phyloP scores from a whole-genome alignment of 2,113 vertebrate species.

The Colinus virginianus region DNA sequence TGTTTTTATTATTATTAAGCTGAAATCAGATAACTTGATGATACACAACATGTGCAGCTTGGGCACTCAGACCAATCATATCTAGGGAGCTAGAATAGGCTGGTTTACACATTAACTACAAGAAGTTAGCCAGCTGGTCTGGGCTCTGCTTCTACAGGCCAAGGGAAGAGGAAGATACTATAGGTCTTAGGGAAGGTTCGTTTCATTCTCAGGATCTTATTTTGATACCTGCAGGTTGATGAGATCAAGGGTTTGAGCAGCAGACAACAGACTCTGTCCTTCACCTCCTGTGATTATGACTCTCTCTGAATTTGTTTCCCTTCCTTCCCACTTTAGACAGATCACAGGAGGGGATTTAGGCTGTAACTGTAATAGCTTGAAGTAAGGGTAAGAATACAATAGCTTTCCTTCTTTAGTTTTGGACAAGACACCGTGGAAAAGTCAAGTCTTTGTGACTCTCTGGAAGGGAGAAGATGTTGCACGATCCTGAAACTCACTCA shows the following conservation, averaged over 20 bases:
- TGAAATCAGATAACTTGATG: not conserved
- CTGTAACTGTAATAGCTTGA: not conserved
- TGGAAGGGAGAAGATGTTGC: not conserved
- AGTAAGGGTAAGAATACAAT: not conserved
- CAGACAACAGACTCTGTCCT: not conserved
- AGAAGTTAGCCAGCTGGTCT: not conserved
- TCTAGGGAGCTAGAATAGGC: not conserved
- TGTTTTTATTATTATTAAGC: not conserved
- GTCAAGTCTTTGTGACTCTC: no score
- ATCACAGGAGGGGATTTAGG: not conserved
- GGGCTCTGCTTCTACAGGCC: not conserved
- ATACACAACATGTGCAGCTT: no score
- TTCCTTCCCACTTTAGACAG: not conserved
- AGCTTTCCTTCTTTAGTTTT: not conserved
- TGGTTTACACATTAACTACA: not conserved
- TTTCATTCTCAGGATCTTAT: not conserved
- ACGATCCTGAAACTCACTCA: not conserved
- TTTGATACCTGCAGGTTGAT: not conserved
- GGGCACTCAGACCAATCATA: fast-evolving
- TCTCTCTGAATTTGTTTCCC: not conserved
- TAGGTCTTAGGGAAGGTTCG: not conserved
- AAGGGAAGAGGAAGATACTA: not conserved
- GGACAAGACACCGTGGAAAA: not conserved
- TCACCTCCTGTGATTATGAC: not conserved
- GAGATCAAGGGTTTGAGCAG: fast-evolving